Evolutionary conservation across 2,797 vertebrate genomes (phyloP).

Genomic region (Silurus aristotelis): DNA sequence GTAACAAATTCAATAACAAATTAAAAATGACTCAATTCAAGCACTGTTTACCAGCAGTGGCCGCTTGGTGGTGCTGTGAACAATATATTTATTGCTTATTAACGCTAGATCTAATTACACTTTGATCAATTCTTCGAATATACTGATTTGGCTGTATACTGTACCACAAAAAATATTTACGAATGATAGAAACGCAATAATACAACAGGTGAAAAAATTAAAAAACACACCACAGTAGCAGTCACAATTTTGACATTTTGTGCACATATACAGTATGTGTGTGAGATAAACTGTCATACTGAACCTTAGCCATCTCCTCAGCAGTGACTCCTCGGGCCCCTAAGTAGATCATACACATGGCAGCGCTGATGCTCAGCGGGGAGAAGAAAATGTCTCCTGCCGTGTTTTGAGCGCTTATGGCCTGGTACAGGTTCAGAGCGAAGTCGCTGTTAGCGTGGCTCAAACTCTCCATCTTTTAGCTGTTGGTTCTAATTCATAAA

Average conservation of each 20-base stretch:
- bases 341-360: slow-evolving; percentile 84
- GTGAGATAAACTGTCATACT: slow-evolving; percentile 53
- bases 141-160: too few relatives aligned
- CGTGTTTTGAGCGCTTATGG: slow-evolving; percentile 66
- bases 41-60: too few relatives aligned
- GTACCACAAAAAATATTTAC: too few relatives aligned
- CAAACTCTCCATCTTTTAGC: slow-evolving; percentile 77
- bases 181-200: too few relatives aligned
- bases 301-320: slow-evolving; percentile 79
- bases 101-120: too few relatives aligned
- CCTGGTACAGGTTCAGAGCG: slow-evolving; percentile 79
- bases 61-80: too few relatives aligned
- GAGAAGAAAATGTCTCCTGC: slow-evolving; percentile 84
- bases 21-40: too few relatives aligned
- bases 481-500: slow-evolving; percentile 38
- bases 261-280: not conserved
- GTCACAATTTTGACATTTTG: not conserved
- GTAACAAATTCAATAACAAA: too few relatives aligned
- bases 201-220: too few relatives aligned
- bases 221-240: too few relatives aligned
- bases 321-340: slow-evolving; percentile 81
- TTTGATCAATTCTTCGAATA: too few relatives aligned
- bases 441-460: slow-evolving; percentile 78
- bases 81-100: too few relatives aligned
- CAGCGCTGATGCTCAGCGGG: slow-evolving; percentile 84